Base-by-base conservation (phyloP, 92 coral and sea anemone species). In the Porites cylindrica region DNA sequence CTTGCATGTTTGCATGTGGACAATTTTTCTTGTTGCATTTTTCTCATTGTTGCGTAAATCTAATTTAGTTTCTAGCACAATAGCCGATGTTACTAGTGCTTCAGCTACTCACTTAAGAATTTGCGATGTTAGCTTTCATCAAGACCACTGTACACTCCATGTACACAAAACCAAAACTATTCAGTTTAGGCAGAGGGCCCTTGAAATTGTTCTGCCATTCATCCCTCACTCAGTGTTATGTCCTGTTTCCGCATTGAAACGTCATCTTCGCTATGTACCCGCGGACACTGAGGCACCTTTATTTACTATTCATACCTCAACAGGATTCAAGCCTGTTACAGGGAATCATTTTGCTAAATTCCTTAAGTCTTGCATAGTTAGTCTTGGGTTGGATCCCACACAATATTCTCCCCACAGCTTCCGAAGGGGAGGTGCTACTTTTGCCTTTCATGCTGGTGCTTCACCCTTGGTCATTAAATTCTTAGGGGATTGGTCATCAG, bases 101-200 rank as follows among this genome's bases (percentile, higher is more conserved):
- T 70, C 52, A 11, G 52, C 75, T 11, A 70, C 19, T 70, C 75
- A 70, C 21, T 24, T 75, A 7, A 20, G 50, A 76, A 19, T 19
- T 58, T 26, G 52, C 17, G 54, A 29, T 70, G 72, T 24, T 23
- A 75, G 51, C 19, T 76, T 76, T 76, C 51, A 58, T 0, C 68
- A 56, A 13, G 80, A 76, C 80, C 66, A 76, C 7, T 76, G 80
- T 29, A 59, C 50, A 13, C 80, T 59, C 23, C 67, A 24, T 26
- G 80, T 76, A 11, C n/a, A 76, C 52, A 76, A 76, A 76, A 76
- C 80, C 80, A 59, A 58, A 59, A 76, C 80, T 76, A 59, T 76
- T 76, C 80, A 76, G n/a, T 76, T 58, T 23, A 26, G 80, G 69
- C 80, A 76, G 69, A 76, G 68, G 80, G 68, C 80, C 23, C 68